Percentiles rank a stretch among this genome's conserved stretches.
These are phyloP conservation scores for Rhabdophis nuchalis DNA, from an alignment of 2,797 vertebrate genomes.

Conservation along the genomic window DNA sequence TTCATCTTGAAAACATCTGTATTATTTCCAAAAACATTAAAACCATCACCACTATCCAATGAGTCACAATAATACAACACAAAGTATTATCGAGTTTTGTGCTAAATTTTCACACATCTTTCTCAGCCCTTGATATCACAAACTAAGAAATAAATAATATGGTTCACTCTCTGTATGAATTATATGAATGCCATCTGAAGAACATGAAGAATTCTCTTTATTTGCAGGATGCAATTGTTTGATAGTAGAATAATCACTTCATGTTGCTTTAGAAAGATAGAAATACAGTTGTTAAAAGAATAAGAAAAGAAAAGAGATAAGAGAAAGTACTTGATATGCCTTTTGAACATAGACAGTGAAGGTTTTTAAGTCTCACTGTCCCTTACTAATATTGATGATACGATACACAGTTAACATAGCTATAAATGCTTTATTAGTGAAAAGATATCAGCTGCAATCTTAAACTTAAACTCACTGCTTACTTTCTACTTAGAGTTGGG, in stretches of 20 bases:
- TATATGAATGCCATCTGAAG: not conserved
- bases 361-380: not conserved
- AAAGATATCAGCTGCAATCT: not conserved
- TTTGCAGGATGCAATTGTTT: not conserved
- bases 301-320: not conserved
- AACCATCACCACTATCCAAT: not conserved
- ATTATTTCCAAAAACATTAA: not conserved
- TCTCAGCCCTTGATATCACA: not conserved
- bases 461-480: not conserved
- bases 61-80: not conserved
- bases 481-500: not conserved
- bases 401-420: not conserved
- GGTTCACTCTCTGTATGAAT: not conserved
- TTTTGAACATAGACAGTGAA: not conserved
- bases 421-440: not conserved
- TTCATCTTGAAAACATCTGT: not conserved
- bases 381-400: not conserved
- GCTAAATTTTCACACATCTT: not conserved
- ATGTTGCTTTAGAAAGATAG: not conserved
- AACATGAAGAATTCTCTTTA: not conserved
- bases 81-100: not conserved
- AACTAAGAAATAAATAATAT: not conserved
- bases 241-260: not conserved
- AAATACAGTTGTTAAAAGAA: not conserved
- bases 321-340: not conserved